These are phyloP conservation scores for Pterocles gutturalis DNA, from an alignment of 2,113 vertebrate species.

Conservation along the genomic window DNA sequence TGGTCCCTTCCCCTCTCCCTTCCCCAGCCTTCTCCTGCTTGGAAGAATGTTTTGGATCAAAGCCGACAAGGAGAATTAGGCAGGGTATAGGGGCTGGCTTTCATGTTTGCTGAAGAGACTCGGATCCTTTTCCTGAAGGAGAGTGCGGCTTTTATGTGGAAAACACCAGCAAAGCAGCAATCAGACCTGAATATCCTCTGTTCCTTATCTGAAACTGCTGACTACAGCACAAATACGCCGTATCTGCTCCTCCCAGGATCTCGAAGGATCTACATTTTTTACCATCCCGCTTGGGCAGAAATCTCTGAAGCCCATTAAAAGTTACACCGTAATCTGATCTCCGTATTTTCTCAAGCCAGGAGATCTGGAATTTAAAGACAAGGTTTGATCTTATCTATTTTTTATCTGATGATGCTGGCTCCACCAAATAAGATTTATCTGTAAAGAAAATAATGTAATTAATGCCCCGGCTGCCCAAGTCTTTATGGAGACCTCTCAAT, in stretches of 20 bases:
- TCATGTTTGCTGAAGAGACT: constrained; percentile 75
- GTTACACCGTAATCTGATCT: constrained; percentile 49
- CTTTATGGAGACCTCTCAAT: constrained; percentile 48
- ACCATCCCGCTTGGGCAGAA: constrained; percentile 6
- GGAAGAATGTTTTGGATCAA: constrained; percentile 76
- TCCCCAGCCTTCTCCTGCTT: constrained; percentile 69
- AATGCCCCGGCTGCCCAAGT: constrained; percentile 32
- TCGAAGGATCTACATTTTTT: constrained; percentile 38
- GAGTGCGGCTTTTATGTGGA: constrained; percentile 80
- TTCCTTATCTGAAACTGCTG: constrained; percentile 79
- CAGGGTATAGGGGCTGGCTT: constrained; percentile 73
- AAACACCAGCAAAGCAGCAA: constrained; percentile 79
- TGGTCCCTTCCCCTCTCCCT: constrained; percentile 12
- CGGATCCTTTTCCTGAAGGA: constrained; percentile 77
- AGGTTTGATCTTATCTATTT: constrained; percentile 84
- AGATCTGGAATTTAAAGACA: constrained; percentile 79
- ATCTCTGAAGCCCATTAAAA: constrained; percentile 40
- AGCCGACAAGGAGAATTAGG: constrained; percentile 72
- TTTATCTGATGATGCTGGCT: constrained; percentile 81
- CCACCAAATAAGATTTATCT: constrained; percentile 79
- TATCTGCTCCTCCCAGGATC: constrained; percentile 77
- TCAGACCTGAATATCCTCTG: constrained; percentile 68
- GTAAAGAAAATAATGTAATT: constrained; percentile 75
- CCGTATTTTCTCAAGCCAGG: constrained; percentile 46
- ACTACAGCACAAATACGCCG: constrained; percentile 73